Base-by-base conservation (phyloP, 2,113 vertebrate species). In the Urocynchramus pylzowi region DNA sequence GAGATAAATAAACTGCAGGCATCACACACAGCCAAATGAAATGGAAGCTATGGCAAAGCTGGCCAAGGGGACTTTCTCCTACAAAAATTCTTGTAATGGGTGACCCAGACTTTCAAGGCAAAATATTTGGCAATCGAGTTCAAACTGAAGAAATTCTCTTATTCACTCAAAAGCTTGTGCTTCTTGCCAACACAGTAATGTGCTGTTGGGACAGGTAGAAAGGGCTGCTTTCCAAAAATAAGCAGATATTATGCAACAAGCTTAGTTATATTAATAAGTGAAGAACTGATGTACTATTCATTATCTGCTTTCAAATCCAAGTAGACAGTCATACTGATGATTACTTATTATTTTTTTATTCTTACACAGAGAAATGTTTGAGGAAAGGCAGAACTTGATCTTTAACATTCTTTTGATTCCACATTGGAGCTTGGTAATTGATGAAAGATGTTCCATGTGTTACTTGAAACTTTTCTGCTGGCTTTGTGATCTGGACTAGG, bases 201-300 rank as follows among this genome's bases (percentile, higher is more conserved):
- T 89, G 26, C 85, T 89, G 60, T 53, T 94, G 65, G 90, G 83
- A 68, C 86, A 95, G 88, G 80, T 95, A 92, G 60, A 76, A 86
- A 86, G n/a, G 33, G 16, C 76, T 71, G 41, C 52, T 88, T 94
- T 94, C 95, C 76, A 93, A 89, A 90, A 90, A 87, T 78, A 92
- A 71, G 30, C 41, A 78, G 80, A 18, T 84, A 78, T 92, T 94
- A 87, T 79, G 61, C 83, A 97, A 92, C 80, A 81, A 84, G 83
- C 73, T 96, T 93, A 89, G 80, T 92, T 92, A 57, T 37, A 44
- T 77, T 92, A 96, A 90, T 96, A 93, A 90, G 56, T 78, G 49
- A 75, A 91, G 87, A 84, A 45, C 2, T 0, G 76, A 90, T 86
- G 44, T 87, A 42, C 92, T 81, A 33, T 87, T 86, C 91, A 81